Evolutionary conservation across 2,113 vertebrate species (phyloP).

Genomic region (Nipponia nippon): DNA sequence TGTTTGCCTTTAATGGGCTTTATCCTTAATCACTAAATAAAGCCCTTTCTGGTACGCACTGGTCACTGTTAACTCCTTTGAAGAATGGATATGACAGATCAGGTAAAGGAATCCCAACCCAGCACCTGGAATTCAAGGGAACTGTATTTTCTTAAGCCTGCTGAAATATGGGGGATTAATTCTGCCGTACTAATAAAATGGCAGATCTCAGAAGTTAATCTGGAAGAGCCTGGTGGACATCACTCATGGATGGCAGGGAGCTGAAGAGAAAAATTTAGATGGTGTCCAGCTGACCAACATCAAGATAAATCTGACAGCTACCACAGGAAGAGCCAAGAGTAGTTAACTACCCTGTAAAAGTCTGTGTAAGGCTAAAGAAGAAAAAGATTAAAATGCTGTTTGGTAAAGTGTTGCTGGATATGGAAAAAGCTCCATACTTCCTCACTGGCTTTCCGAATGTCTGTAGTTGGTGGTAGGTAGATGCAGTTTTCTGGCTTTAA

Average conservation of each 20-base stretch:
- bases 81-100: neutral
- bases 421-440: neutral
- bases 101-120: neutral
- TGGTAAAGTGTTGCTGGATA: neutral
- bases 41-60: neutral
- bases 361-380: neutral
- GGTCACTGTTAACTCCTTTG: neutral
- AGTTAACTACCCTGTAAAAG: neutral
- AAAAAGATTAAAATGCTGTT: neutral
- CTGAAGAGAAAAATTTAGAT: neutral
- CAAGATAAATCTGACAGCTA: neutral
- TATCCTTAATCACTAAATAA: neutral
- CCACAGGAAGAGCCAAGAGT: neutral
- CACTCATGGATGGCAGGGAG: neutral
- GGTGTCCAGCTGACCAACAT: neutral
- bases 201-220: neutral
- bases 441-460: neutral
- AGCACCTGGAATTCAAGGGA: neutral
- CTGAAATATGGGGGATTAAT: neutral
- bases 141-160: neutral
- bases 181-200: neutral
- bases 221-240: neutral
- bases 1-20: neutral
- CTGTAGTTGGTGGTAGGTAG: neutral
- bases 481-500: neutral